These are phyloP conservation scores for Lindbergichthys nudifrons DNA, from an alignment of 2,797 vertebrate genomes.

Conservation along the genomic window DNA sequence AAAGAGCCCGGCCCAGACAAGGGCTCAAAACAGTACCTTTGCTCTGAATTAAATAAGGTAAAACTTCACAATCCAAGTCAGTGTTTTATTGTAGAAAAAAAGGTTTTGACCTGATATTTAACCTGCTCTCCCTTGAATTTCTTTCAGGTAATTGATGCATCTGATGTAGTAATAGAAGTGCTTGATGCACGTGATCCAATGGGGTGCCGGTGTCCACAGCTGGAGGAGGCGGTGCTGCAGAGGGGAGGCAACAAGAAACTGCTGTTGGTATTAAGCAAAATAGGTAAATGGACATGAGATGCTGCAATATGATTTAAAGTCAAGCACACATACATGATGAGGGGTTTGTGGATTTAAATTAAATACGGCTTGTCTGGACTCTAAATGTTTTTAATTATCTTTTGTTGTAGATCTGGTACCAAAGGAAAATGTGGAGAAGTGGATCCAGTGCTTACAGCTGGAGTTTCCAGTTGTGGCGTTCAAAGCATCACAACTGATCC, in stretches of 20 bases:
- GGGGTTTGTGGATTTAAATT: neutral
- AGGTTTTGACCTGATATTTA: neutral
- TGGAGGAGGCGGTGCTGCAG: slow-evolving; percentile 88
- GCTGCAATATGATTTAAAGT: neutral
- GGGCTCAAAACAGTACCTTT: slow-evolving; percentile 85
- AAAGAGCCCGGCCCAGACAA: slow-evolving; percentile 71
- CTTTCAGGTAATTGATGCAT: slow-evolving; percentile 90
- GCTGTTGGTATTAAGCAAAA: slow-evolving; percentile 93
- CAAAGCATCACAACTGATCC: slow-evolving; percentile 87
- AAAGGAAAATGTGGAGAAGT: slow-evolving; percentile 89
- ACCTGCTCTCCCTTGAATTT: neutral
- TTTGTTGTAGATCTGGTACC: slow-evolving; percentile 90
- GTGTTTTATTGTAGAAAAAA: neutral
- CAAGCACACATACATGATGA: too few species aligned
- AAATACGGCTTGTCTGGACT: neutral
- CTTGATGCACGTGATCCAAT: slow-evolving; percentile 95
- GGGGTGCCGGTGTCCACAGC: slow-evolving; percentile 92
- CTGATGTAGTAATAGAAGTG: slow-evolving; percentile 92
- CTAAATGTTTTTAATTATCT: neutral
- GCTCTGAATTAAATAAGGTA: slow-evolving; percentile 92
- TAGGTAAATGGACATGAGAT: slow-evolving; percentile 79
- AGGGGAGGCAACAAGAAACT: slow-evolving; percentile 88
- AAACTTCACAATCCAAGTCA: neutral
- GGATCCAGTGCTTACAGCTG: slow-evolving; percentile 88
- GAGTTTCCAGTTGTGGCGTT: slow-evolving; percentile 93